A percentile compares a stretch with the other conserved stretches of the same genome.
phyloP scores from a whole-genome alignment of 2,888 invertebrate species.

The Scaptomyza parva region DNA sequence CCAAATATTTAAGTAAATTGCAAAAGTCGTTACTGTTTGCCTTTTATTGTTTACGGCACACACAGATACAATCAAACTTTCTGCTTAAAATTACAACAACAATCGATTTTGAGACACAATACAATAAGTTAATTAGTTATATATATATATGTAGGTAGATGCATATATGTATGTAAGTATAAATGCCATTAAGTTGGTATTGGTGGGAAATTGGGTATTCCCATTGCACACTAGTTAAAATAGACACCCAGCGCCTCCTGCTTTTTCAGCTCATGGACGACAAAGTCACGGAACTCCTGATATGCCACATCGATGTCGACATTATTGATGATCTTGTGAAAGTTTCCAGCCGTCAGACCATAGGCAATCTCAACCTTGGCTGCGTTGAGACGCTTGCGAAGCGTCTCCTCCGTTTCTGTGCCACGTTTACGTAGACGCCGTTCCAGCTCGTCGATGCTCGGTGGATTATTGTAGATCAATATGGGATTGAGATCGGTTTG shows the following conservation, averaged over 20 bases:
- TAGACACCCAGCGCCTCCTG: slow-evolving; percentile 86
- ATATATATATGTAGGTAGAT: neutral
- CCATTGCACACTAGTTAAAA: slow-evolving; percentile 53
- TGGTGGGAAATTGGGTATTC: slow-evolving; percentile 16
- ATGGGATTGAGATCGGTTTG: slow-evolving; percentile 92
- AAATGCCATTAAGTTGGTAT: slow-evolving; percentile 41
- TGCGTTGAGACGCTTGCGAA: slow-evolving; percentile 90
- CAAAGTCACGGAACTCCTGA: slow-evolving; percentile 89
- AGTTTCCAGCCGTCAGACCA: slow-evolving; percentile 90
- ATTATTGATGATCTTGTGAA: slow-evolving; percentile 93
- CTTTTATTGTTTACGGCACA: slow-evolving; percentile 51
- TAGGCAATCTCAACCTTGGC: slow-evolving; percentile 94
- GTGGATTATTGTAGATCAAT: slow-evolving; percentile 97
- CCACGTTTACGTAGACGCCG: slow-evolving; percentile 90
- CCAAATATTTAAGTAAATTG: slow-evolving; percentile 31
- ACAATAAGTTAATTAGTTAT: slow-evolving; percentile 13
- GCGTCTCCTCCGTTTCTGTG: slow-evolving; percentile 95
- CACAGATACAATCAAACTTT: slow-evolving; percentile 44
- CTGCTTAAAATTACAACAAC: slow-evolving; percentile 66
- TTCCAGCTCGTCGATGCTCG: slow-evolving; percentile 91
- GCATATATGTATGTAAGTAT: slow-evolving; percentile 40
- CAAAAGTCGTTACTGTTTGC: slow-evolving; percentile 38
- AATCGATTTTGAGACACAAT: slow-evolving; percentile 22
- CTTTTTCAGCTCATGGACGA: slow-evolving; percentile 87
- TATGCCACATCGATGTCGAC: slow-evolving; percentile 93